These are phyloP conservation scores for Planococcus citri DNA, from an alignment of 1,140 invertebrate genomes.

Conservation along the genomic window DNA sequence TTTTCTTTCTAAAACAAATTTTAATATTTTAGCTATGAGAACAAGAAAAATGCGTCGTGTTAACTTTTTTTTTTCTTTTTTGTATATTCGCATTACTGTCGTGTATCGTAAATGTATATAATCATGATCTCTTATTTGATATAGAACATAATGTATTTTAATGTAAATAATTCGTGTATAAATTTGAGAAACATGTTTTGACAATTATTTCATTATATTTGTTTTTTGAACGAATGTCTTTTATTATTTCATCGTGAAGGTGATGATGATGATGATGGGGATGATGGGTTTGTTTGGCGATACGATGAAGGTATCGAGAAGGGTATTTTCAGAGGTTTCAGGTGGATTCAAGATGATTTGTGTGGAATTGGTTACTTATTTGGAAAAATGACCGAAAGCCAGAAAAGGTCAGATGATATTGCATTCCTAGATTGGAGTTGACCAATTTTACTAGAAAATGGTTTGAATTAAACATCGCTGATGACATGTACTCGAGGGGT, in stretches of 20 bases:
- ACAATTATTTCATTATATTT: constrained; percentile 19
- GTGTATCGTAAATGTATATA: constrained; percentile 13
- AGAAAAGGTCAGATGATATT: too few relatives aligned
- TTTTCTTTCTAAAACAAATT: constrained; percentile 1
- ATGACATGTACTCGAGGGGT: too few relatives aligned
- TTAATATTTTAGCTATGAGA: constrained; percentile 13
- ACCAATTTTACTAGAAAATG: too few relatives aligned
- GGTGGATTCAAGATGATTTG: too few relatives aligned
- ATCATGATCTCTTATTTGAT: constrained; percentile 17
- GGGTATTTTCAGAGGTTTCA: too few relatives aligned
- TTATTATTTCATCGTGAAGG: constrained; percentile 9
- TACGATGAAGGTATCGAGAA: too few relatives aligned
- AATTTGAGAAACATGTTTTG: constrained; percentile 16
- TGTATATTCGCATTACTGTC: constrained; percentile 4
- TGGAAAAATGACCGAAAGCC: too few relatives aligned
- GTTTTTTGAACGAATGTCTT: background rate
- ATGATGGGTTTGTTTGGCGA: too few relatives aligned
- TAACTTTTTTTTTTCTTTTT: background rate
- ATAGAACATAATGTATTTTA: constrained; percentile 8
- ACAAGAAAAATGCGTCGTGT: background rate
- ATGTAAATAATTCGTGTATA: constrained; percentile 17
- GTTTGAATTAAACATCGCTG: too few relatives aligned
- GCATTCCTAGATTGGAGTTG: too few relatives aligned
- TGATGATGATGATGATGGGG: too few relatives aligned
- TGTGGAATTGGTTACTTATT: too few relatives aligned